phyloP scores from a whole-genome alignment of 2,888 invertebrate genomes.

The Hypercompe scribonia region DNA sequence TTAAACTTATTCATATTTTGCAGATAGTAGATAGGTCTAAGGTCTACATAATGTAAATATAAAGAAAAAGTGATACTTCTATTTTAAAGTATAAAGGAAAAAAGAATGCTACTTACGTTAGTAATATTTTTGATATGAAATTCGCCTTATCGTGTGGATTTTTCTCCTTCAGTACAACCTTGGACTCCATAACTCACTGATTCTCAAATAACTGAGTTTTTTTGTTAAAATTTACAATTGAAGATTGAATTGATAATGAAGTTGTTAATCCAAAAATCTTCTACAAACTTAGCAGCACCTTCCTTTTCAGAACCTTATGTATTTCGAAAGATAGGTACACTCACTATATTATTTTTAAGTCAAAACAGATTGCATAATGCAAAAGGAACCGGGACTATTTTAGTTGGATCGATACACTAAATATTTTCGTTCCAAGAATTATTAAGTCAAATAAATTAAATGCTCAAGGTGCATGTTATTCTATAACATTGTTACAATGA shows the following conservation, averaged over 20 bases:
- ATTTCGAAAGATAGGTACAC: constrained; percentile 26
- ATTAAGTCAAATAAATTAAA: constrained; percentile 23
- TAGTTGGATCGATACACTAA: constrained; percentile 35
- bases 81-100: neutral
- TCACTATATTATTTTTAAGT: constrained; percentile 22
- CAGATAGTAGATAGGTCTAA: neutral
- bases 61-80: neutral
- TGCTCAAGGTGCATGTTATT: constrained; percentile 14
- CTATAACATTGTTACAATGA: constrained; percentile 10
- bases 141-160: constrained; percentile 88
- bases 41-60: neutral
- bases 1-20: neutral
- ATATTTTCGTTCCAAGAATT: constrained; percentile 26
- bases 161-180: constrained; percentile 86
- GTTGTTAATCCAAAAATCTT: constrained; percentile 16
- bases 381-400: constrained; percentile 41
- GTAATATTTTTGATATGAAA: constrained; percentile 86
- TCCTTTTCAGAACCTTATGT: constrained; percentile 5
- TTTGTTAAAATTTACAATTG: neutral
- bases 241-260: constrained; percentile 2
- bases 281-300: constrained; percentile 11
- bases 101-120: constrained; percentile 85
- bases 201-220: neutral
- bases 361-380: constrained; percentile 56
- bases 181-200: constrained; percentile 86